Base-by-base conservation (phyloP, 2,113 vertebrate species). In the Corythaixoides concolor region DNA sequence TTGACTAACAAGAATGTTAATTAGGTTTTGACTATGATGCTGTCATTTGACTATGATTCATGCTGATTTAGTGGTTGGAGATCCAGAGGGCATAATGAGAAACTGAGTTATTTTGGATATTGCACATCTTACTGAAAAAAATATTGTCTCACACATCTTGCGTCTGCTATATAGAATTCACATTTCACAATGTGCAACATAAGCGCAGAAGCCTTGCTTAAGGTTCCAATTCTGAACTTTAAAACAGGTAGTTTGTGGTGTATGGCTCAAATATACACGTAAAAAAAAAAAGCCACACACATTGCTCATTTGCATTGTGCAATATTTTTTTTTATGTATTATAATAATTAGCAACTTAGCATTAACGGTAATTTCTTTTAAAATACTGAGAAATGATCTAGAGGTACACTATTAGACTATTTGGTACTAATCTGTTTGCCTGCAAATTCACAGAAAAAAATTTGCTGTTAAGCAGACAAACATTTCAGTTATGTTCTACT, bases 291-390 rank as follows among this genome's bases (percentile, higher is more conserved):
- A 92, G 81, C 63, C 74, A 93, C 70, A 84, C 80, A 84, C 66
- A 17, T 85, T 93, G 81, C 68, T 93, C 69, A 88, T 56, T 92
- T 95, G 90, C 84, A 35, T 47, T 89, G 96, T 97, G 97, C 97
- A 98, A 97, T 98, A 97, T 97, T 97, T 97, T n/a, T 41, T 43
- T 95, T 92, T 50, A 92, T 97, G 86, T 93, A 97, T 97, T 91
- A 93, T 85, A 93, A 89, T 90, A 70, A 94, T 77, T 94, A 96
- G 93, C 62, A 93, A 93, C 60, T 88, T 97, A 85, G 32, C 82
- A 89, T 80, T 95, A 96, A 89, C 93, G 52, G 90, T 91, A 62
- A 78, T 96, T 97, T 96, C 64, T 93, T 95, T 92, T 47, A 50
- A 75, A 95, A 66, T 90, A 85, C 9, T 83, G 68, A 62, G 81